Percentiles rank a stretch among this genome's conserved stretches.
These are phyloP conservation scores for Oxygymnocypris stewartii DNA, from an alignment of 2,113 vertebrate species.

Conservation along the genomic window DNA sequence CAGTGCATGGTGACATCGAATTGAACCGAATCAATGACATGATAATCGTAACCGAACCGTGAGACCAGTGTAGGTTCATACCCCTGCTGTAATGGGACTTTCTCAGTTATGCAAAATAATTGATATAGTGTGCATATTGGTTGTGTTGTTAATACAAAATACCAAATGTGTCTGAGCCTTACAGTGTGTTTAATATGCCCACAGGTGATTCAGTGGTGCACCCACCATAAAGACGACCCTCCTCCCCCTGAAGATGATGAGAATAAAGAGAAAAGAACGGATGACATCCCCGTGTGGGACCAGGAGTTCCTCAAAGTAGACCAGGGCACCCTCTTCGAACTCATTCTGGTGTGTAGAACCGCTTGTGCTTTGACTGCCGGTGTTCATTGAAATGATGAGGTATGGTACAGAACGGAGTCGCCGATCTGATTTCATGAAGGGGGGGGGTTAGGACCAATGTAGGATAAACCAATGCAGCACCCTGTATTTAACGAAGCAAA, in stretches of 20 bases:
- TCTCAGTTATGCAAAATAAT: too few species aligned
- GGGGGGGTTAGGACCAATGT: neutral
- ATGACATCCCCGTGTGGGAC: slow-evolving; percentile 99
- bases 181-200: neutral
- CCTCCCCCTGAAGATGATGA: slow-evolving; percentile 98
- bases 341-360: slow-evolving; percentile 84
- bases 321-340: slow-evolving; percentile 98
- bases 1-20: too few species aligned
- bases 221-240: slow-evolving; percentile 98
- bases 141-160: too few species aligned
- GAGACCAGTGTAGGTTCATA: too few species aligned
- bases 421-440: neutral
- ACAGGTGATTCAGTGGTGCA: slow-evolving; percentile 99
- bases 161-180: too few species aligned
- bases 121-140: too few species aligned
- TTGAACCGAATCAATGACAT: too few species aligned
- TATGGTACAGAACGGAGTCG: too few species aligned
- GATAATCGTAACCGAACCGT: too few species aligned
- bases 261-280: slow-evolving; percentile 98
- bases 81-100: too few species aligned
- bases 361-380: neutral
- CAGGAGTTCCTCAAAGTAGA: slow-evolving; percentile 99
- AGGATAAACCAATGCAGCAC: neutral
- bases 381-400: neutral
- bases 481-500: too few species aligned